Evolutionary conservation across 2,797 vertebrate species (phyloP).

Genomic region (Saxicola maurus): DNA sequence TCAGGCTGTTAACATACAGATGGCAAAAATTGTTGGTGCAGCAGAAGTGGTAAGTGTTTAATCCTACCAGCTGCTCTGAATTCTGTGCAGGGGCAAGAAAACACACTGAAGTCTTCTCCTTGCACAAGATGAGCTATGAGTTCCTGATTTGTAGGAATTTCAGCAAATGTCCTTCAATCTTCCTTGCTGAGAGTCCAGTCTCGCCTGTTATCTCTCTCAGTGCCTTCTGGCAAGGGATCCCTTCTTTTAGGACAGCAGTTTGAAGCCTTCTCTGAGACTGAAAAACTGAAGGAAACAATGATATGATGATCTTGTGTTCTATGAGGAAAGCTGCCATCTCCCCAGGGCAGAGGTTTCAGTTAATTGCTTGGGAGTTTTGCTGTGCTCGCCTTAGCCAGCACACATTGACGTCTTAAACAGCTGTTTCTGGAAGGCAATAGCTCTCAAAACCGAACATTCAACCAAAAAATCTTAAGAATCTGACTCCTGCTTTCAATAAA

Average conservation of each 20-base stretch:
- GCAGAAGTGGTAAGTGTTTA: neutral
- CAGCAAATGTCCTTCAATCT: neutral
- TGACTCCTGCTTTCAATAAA: neutral
- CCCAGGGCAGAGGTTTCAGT: neutral
- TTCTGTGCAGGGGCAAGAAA: neutral
- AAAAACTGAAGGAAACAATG: neutral
- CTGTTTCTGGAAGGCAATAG: neutral
- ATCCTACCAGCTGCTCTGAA: neutral
- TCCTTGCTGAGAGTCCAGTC: neutral
- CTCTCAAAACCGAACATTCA: neutral
- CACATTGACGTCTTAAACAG: rapidly evolving
- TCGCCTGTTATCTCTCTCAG: neutral
- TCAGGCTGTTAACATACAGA: neutral
- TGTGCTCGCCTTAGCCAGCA: neutral
- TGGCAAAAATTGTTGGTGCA: neutral
- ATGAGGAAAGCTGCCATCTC: neutral
- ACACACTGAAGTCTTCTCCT: neutral
- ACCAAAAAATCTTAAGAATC: neutral
- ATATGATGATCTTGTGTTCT: neutral
- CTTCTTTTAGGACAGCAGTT: neutral
- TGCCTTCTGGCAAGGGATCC: neutral
- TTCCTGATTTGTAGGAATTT: neutral
- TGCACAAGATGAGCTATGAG: neutral
- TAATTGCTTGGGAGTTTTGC: neutral
- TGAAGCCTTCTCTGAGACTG: neutral